Conservation (phyloP, 2,888 invertebrate genomes). For the Bibio marci region DNA sequence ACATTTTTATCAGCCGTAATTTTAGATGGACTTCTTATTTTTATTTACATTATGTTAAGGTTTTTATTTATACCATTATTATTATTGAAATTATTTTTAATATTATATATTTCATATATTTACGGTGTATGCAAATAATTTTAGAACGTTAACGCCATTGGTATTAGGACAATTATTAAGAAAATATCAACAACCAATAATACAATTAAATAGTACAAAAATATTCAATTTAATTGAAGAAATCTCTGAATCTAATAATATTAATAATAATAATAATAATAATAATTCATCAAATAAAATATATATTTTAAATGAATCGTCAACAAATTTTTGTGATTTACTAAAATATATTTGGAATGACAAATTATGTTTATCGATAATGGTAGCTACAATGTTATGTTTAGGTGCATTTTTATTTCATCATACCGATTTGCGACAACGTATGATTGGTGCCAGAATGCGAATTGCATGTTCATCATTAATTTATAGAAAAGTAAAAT, state of each 20-base stretch:
- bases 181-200: constrained; percentile 19
- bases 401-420: constrained; percentile 25
- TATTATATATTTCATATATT: too few relatives aligned
- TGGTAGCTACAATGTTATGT: constrained; percentile 22
- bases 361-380: constrained; percentile 21
- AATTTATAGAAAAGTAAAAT: constrained; percentile 45
- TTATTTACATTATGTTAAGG: constrained; percentile 28
- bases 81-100: too few relatives aligned
- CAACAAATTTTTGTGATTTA: background rate
- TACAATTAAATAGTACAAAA: too few relatives aligned
- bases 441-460: constrained; percentile 40
- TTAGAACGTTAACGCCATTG: too few relatives aligned
- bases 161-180: constrained; percentile 18
- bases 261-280: too few relatives aligned
- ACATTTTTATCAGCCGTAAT: constrained; percentile 52
- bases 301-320: background rate
- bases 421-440: constrained; percentile 25
- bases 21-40: constrained; percentile 41
- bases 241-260: too few relatives aligned
- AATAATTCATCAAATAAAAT: background rate
- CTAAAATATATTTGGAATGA: constrained; percentile 20
- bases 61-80: too few relatives aligned
- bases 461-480: constrained; percentile 48
- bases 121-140: too few relatives aligned
- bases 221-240: too few relatives aligned